Evolutionary conservation across 1,140 invertebrate species (phyloP), one percentile per base, ranked within the genome.

Genomic region (Drosophila burlai): DNA sequence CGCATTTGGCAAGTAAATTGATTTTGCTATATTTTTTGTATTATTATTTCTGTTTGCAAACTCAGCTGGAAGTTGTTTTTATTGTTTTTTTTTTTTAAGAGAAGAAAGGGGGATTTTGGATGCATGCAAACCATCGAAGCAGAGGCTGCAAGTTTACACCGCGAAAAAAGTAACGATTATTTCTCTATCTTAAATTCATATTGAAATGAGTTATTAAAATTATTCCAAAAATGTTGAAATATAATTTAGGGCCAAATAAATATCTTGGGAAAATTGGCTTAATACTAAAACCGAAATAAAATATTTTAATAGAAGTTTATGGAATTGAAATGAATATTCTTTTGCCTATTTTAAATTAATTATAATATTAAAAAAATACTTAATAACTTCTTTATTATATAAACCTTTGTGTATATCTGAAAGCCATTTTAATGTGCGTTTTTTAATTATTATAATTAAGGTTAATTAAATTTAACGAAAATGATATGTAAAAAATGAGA

Each of bases 1-100:
- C 49, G 42, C 75, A 77, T 68, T 72, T 65, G 29, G 46, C 42
- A 38, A 55, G 46, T 26, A 46, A 81, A 81, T 81, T 69, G 55
- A 61, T 65, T 72, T 65, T 55, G 18, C 34, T 55, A 26, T 26
- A n/a, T 42, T 72, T 61, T 43, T 8, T 34, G 0, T 15, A 24
- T 68, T 66, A 34, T 50, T n/a, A 5, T 67, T 40, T 18, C 2
- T 62, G 13, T 21, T 64, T 10, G 9, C 26, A 2, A 36, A 29
- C 61, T 42, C 7, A 31, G 52, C 15, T 61, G 40, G 11, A 16
- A 49, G 26, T 60, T 34, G 26, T 43, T 36, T 50, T 46, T 15
- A 8, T 58, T 34, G 7, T 26, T 64, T 57, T 58, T 31, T 29
- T 34, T 34, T 47, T 29, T 36, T 34, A 21, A 15, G 15, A 16